Percentiles rank a stretch among this genome's conserved stretches.
phyloP scores from a whole-genome alignment of 2,113 vertebrate species.

The Peromyscus californicus region DNA sequence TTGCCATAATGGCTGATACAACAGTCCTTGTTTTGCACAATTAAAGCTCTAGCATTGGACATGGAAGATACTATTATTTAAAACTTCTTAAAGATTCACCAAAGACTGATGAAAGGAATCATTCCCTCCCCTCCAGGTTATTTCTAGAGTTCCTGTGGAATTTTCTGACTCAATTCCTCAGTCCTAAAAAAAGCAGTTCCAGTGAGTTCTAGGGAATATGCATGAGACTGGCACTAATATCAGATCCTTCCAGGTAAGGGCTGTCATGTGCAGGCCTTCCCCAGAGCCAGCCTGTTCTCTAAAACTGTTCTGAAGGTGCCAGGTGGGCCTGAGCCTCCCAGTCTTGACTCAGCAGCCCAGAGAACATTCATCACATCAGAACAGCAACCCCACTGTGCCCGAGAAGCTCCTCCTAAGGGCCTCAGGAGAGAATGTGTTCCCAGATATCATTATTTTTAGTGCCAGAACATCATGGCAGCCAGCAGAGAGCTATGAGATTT shows the following conservation, averaged over 20 bases:
- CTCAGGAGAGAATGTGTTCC: background rate
- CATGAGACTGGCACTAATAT: background rate
- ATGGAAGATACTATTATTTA: background rate
- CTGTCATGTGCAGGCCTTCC: background rate
- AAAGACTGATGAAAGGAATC: background rate
- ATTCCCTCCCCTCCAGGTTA: background rate
- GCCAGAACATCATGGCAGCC: background rate
- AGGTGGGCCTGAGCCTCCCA: background rate
- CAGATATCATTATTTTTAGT: constrained; percentile 9
- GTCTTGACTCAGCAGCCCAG: background rate
- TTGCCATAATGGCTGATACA: background rate
- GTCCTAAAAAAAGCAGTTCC: background rate
- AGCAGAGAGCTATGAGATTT: background rate
- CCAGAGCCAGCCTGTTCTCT: background rate
- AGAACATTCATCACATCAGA: background rate
- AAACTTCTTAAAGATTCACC: background rate
- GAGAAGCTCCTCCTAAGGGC: background rate
- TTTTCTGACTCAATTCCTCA: constrained; percentile 30
- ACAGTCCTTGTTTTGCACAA: background rate
- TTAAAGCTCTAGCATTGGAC: background rate
- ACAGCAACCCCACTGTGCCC: background rate
- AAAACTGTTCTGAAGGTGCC: background rate
- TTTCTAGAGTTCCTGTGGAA: background rate
- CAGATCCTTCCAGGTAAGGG: background rate
- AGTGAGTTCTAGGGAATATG: background rate